Evolutionary conservation across 2,113 vertebrate species (phyloP).

Genomic region (Pavo muticus): DNA sequence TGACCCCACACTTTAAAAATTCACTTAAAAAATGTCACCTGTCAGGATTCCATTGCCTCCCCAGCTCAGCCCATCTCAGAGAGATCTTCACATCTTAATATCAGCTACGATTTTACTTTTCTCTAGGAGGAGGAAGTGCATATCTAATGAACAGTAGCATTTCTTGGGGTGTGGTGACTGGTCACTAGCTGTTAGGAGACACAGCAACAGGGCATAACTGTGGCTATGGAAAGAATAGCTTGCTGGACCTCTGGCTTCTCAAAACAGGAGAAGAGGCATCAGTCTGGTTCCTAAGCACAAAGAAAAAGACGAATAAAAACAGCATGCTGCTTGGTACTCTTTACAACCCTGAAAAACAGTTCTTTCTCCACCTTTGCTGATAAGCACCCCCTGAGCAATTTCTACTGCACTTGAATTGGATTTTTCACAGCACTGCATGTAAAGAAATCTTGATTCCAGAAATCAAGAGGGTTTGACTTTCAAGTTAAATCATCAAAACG

Average conservation of each 20-base stretch:
- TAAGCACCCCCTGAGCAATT: not conserved
- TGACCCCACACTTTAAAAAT: too few species aligned
- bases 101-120: slow-evolving; percentile 22
- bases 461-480: not conserved
- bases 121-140: slow-evolving; percentile 6
- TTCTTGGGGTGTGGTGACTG: not conserved
- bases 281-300: not conserved
- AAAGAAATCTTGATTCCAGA: not conserved
- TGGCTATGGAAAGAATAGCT: not conserved
- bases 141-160: not conserved
- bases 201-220: not conserved
- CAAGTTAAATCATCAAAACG: not conserved
- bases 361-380: not conserved
- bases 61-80: not conserved
- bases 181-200: not conserved
- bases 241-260: not conserved
- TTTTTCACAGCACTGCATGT: not conserved
- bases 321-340: not conserved
- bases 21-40: too few species aligned
- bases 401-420: not conserved
- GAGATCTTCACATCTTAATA: not conserved
- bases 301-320: not conserved
- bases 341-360: not conserved
- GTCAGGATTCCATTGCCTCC: not conserved
- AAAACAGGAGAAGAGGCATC: not conserved